phyloP scores from a whole-genome alignment of 2,888 invertebrate genomes.

The Spodoptera littoralis region DNA sequence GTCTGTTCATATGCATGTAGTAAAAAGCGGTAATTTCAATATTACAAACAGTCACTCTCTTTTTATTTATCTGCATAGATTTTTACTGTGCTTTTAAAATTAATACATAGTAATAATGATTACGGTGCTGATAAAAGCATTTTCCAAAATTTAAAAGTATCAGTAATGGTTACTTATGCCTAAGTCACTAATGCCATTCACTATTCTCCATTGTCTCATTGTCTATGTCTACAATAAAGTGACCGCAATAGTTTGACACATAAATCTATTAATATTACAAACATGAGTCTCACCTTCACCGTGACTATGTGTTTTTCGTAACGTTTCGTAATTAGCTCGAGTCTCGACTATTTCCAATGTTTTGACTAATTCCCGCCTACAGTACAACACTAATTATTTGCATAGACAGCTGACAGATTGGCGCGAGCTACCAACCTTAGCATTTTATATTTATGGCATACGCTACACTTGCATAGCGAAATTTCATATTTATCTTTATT shows the following conservation, averaged over 20 bases:
- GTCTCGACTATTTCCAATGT: slow-evolving; percentile 65
- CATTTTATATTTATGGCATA: slow-evolving; percentile 31
- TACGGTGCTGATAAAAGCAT: too few relatives aligned
- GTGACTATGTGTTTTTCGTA: slow-evolving; percentile 42
- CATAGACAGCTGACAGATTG: slow-evolving; percentile 66
- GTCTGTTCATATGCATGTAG: too few relatives aligned
- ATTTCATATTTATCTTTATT: slow-evolving; percentile 3
- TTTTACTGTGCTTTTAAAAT: too few relatives aligned
- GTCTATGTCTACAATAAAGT: background rate
- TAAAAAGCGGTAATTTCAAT: too few relatives aligned
- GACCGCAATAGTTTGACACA: slow-evolving; percentile 18
- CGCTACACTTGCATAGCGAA: slow-evolving; percentile 28
- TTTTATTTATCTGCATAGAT: too few relatives aligned
- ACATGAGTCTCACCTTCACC: slow-evolving; percentile 43
- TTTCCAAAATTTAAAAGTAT: too few relatives aligned
- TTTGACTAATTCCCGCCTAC: slow-evolving; percentile 72
- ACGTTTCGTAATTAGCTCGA: slow-evolving; percentile 39
- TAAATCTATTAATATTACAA: slow-evolving; percentile 35
- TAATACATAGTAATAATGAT: too few relatives aligned
- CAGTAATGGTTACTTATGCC: too few relatives aligned
- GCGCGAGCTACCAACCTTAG: slow-evolving; percentile 56
- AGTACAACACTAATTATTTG: slow-evolving; percentile 65
- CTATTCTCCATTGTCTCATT: background rate
- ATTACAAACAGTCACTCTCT: too few relatives aligned
- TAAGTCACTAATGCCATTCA: too few relatives aligned